Evolutionary conservation across 2,888 invertebrate genomes (phyloP).

Genomic region (Aelia acuminata): DNA sequence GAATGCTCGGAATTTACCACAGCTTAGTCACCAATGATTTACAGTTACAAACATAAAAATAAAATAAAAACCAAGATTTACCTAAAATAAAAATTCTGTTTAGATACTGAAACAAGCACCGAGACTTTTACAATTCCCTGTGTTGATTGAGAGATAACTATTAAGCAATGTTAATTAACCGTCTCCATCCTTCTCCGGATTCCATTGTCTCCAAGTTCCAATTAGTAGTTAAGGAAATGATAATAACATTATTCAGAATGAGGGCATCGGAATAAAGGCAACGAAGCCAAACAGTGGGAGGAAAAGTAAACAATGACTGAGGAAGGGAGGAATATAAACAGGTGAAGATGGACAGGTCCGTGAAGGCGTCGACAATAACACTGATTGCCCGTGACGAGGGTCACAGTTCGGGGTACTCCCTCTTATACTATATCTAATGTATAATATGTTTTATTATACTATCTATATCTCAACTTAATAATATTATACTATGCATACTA

Average conservation of each 20-base stretch:
- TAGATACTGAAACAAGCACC: too few species aligned
- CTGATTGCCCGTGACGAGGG: slow-evolving; percentile 5
- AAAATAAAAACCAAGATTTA: too few species aligned
- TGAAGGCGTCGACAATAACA: background rate
- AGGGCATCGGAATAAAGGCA: background rate
- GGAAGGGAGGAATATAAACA: background rate
- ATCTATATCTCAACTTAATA: too few species aligned
- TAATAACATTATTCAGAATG: background rate
- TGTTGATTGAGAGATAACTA: background rate
- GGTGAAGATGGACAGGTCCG: background rate
- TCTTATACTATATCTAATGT: background rate
- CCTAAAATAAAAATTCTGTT: too few species aligned
- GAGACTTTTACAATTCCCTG: background rate
- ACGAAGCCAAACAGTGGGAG: slow-evolving; percentile 1
- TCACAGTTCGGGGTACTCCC: background rate
- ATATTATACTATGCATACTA: too few species aligned
- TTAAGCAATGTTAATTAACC: background rate
- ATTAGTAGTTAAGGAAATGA: background rate
- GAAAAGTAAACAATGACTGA: slow-evolving; percentile 8
- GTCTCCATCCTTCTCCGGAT: background rate
- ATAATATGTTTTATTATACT: too few species aligned
- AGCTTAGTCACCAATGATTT: too few species aligned
- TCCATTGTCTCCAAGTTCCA: background rate
- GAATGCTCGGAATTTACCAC: too few species aligned
- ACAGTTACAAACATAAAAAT: too few species aligned